Conservation (phyloP, 1,140 invertebrate genomes). For the Bacillus rossius region DNA sequence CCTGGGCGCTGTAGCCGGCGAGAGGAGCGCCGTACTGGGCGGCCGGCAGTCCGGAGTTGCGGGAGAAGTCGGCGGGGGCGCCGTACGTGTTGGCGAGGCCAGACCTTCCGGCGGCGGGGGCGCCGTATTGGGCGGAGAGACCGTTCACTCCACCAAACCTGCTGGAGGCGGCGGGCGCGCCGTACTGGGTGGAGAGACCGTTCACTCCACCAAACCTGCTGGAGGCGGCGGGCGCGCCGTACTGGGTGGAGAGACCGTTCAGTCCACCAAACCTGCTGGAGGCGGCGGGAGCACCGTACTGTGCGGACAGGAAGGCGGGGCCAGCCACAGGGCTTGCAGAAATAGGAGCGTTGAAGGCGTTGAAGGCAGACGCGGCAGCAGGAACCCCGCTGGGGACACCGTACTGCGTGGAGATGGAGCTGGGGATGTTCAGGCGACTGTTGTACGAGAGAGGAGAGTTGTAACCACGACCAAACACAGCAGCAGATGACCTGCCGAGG, state of each 20-base stretch:
- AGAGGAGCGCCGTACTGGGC: conserved; percentile 12
- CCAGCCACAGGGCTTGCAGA: background rate
- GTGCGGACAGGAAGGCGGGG: background rate
- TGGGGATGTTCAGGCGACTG: background rate
- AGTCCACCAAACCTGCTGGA: no score
- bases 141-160: no score
- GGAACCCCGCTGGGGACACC: background rate
- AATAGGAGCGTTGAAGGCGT: background rate
- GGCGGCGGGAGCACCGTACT: no score
- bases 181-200: no score
- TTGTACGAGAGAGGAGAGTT: background rate
- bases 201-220: no score
- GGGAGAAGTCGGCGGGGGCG: background rate
- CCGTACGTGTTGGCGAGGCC: conserved; percentile 4
- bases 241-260: no score
- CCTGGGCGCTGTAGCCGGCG: background rate
- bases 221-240: no score
- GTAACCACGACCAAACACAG: no score
- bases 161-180: background rate
- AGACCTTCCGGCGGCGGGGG: no score
- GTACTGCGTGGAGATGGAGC: background rate
- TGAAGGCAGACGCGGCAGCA: no score
- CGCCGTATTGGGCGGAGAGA: no score
- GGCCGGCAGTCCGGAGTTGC: conserved; percentile 5
- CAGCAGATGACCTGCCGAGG: no score